Conservation (phyloP, 2,797 vertebrate genomes). For the Danio aesculapii region DNA sequence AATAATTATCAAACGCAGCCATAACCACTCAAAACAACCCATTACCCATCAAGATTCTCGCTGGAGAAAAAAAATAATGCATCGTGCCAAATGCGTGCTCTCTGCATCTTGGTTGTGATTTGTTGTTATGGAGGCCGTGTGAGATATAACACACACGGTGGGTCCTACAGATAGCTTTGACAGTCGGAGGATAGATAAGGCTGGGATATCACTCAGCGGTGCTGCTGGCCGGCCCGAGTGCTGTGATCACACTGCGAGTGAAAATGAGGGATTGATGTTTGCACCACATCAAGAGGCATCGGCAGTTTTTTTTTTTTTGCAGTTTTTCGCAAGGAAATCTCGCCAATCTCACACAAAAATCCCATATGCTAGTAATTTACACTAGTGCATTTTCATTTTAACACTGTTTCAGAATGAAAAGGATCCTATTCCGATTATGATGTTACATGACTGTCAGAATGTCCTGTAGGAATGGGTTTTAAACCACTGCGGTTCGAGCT, state of each 20-base stretch:
- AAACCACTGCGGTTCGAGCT: too few species aligned
- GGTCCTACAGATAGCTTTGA: constrained; percentile 38
- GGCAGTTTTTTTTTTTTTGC: background rate
- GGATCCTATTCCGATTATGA: too few species aligned
- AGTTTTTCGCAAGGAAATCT: constrained; percentile 8
- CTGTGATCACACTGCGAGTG: constrained; percentile 42
- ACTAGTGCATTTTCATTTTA: background rate
- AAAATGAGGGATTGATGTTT: constrained; percentile 44
- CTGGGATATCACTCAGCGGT: constrained; percentile 39
- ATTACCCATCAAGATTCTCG: constrained; percentile 15
- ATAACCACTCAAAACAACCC: constrained; percentile 55
- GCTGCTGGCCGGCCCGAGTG: constrained; percentile 12
- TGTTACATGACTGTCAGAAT: too few species aligned
- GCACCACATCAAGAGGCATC: constrained; percentile 28
- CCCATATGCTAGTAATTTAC: constrained; percentile 18
- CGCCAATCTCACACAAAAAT: background rate
- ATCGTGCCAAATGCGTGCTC: background rate
- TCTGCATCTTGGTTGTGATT: constrained; percentile 14
- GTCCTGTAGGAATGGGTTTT: too few species aligned
- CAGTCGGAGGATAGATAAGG: constrained; percentile 45
- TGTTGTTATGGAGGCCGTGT: constrained; percentile 6
- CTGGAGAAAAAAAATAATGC: background rate
- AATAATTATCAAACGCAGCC: constrained; percentile 74
- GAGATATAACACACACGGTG: constrained; percentile 17
- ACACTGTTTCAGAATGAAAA: background rate